Base-by-base conservation (phyloP, 2,113 vertebrate species). In the Okapia johnstoni region DNA sequence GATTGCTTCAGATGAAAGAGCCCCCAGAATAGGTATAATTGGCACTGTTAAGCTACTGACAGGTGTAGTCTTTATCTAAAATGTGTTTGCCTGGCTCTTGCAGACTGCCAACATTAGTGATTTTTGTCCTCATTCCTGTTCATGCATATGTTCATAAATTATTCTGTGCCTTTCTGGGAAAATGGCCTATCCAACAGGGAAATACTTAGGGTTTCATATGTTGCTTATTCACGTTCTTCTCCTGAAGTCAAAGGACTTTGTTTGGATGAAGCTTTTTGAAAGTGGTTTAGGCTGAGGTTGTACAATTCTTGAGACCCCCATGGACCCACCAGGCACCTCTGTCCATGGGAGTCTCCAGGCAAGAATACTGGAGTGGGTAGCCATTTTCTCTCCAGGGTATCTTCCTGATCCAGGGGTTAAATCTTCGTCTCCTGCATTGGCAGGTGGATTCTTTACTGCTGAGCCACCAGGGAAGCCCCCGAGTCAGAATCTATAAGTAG, bases 401-500 rank as follows among this genome's bases (percentile, higher is more conserved):
- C 70, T 43, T 13, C 70, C 40, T 26, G 25, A 76, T 43, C 70
- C 40, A 76, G 40, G 40, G 70, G 43, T 76, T 76, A 15, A 26
- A 43, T 43, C 40, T 76, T 43, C 43, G 23, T 76, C 70, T 26
- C 70, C 70, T 43, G 40, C 70, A 76, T 7, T 76, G 70, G 23
- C 70, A 43, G 40, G 70, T 76, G 12, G 12, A 26, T 43, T 76
- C 70, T 76, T 76, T 76, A 76, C 70, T 14, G 21, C 70, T 76
- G 70, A 76, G 70, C 12, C 70, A 43, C 23, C 40, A 43, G 70
- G 23, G 40, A 76, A 76, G 40, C 40, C 12, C 70, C 40, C 21
- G 87, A 66, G 87, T 94, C 61, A 36, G 58, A 94, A 58, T 43
- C 84, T 73, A 55, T 58, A 88, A 57, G 92, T 94, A 55, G 15